Base-by-base conservation (phyloP, 1,140 invertebrate species). In the Drosophila saltans region DNA sequence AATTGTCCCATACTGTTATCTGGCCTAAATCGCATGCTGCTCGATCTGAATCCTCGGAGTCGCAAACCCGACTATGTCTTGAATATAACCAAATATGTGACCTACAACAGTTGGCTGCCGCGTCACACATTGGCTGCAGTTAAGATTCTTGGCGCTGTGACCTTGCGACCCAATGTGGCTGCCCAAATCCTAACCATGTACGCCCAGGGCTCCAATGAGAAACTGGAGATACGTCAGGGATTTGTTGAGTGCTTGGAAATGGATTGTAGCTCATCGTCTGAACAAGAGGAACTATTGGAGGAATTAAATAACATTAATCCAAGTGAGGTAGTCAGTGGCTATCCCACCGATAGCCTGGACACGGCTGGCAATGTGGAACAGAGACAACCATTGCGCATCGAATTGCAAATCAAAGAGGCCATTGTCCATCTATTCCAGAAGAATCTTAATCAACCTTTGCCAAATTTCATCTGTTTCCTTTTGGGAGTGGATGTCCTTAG, bases 181-280 rank as follows among this genome's bases (percentile, higher is more conserved):
- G 94, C 94, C 3, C 95, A 97, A 72, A 92, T 97, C 1, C 93
- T 97, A 2, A 95, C 95, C 36, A 94, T 96, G 11, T 95, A 97
- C 66, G 95, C 95, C 0, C 93, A 93, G 1, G 94, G 94, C 9
- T 92, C 94, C 67, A 91, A 92, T 26, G 84, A 94, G 3, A 88
- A 93, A 4, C 93, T 92, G 0, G 92, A 93, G 43, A 94, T 97
- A 59, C 81, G 97, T 39, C 96, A 97, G 85, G 96, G 96, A 0
- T 98, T 98, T 93, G 97, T 98, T 28, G 97, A 98, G 83, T 97
- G 96, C 88, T 90, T 98, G 43, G 97, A 98, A 81, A 93, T 93
- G 63, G 96, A 97, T 62, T 94, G 94, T 48, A 40, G 55, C 0
- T 36, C 26, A 6, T 83, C 91, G 70, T 55, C 56, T 1, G 58